Percentiles rank a stretch among this genome's conserved stretches.
Conservation (phyloP, 1,140 invertebrate genomes). For the Conopomorpha cramerella region DNA sequence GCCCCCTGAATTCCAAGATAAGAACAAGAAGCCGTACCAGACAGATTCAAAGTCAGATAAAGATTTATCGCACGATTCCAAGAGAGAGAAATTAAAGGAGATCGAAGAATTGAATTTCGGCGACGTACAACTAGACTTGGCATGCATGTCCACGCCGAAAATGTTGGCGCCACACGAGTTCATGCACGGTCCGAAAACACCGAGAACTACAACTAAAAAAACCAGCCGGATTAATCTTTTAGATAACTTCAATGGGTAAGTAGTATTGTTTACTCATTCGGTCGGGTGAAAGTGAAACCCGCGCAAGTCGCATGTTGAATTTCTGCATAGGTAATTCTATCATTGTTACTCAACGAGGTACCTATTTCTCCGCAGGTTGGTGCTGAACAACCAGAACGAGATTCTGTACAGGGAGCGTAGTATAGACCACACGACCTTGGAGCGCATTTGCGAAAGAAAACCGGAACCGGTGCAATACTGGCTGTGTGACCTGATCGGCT, state of each 20-base stretch:
- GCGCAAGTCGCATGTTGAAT: too few species aligned
- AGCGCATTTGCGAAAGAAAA: constrained; percentile 43
- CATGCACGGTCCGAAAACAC: constrained; percentile 16
- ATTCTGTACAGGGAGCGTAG: constrained; percentile 45
- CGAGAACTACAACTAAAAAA: constrained; percentile 27
- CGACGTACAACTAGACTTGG: constrained; percentile 45
- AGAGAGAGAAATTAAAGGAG: constrained; percentile 52
- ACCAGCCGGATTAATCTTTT: constrained; percentile 32
- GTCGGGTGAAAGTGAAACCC: too few species aligned
- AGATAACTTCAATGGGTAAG: constrained; percentile 46
- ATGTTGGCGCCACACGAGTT: constrained; percentile 43
- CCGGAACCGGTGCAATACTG: constrained; percentile 62
- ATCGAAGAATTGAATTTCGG: constrained; percentile 33
- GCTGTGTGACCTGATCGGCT: constrained; percentile 68
- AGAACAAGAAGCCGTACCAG: constrained; percentile 36
- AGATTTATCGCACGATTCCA: constrained; percentile 40
- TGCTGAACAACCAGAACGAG: constrained; percentile 43
- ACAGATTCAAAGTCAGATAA: constrained; percentile 32
- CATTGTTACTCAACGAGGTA: background rate
- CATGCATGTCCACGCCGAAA: constrained; percentile 55
- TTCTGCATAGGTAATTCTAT: too few species aligned
- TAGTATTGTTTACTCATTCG: too few species aligned
- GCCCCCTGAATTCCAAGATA: constrained; percentile 51
- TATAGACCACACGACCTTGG: constrained; percentile 47
- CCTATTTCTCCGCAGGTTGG: constrained; percentile 22